A percentile compares a stretch with the other conserved stretches of the same genome.
phyloP scores from a whole-genome alignment of 2,888 invertebrate genomes.

The Ophioninae sp. region DNA sequence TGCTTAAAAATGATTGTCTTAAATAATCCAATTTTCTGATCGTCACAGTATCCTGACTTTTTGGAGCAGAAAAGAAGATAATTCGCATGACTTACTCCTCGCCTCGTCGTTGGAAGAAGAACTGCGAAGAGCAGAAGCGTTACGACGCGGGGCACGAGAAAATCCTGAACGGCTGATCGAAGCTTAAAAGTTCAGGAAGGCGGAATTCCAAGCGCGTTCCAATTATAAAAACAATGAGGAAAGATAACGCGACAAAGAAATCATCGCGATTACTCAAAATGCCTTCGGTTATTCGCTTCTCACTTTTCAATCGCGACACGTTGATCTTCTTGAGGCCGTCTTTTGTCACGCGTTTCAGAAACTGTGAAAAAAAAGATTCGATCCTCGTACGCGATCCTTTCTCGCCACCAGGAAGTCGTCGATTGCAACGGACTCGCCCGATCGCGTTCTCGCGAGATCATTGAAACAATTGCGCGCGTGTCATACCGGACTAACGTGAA shows the following conservation, averaged over 20 bases:
- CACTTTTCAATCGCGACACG: neutral
- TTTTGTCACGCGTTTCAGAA: neutral
- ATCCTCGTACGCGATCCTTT: neutral
- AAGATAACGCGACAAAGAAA: constrained; percentile 9
- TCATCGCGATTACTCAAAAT: neutral
- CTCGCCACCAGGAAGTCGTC: neutral
- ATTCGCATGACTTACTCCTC: neutral
- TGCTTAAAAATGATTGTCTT: no score
- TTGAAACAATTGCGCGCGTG: constrained; percentile 2
- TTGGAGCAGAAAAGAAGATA: neutral
- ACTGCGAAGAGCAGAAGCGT: neutral
- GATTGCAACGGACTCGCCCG: constrained; percentile 5
- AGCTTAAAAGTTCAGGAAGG: neutral
- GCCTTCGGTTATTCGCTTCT: neutral
- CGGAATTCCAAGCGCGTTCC: neutral
- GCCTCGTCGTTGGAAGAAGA: neutral
- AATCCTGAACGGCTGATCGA: neutral
- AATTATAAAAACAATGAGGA: constrained; percentile 13
- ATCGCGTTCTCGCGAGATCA: neutral
- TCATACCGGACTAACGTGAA: neutral
- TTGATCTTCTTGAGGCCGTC: neutral
- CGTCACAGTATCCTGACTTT: no score
- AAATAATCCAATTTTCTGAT: no score
- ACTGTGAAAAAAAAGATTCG: no score
- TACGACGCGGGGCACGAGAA: neutral